Evolutionary conservation across 2,797 vertebrate genomes (phyloP).

Genomic region (Acrossocheilus wenchowensis): DNA sequence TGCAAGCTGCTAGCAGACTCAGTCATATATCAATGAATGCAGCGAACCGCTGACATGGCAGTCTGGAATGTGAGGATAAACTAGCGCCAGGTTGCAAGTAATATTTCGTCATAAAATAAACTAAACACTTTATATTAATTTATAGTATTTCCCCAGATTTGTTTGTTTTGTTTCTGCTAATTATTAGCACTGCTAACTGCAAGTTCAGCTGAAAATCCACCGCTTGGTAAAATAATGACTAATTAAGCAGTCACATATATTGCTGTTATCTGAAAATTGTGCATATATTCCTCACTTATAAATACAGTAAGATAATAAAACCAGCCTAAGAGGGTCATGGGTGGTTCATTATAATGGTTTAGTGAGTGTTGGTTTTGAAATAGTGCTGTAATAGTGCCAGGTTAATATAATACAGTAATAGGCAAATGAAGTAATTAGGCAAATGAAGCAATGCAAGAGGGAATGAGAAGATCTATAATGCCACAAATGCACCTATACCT

Average conservation of each 20-base stretch:
- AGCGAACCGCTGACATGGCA: neutral
- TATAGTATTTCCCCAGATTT: neutral
- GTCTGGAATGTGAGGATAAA: conserved; percentile 9
- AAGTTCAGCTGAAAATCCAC: neutral
- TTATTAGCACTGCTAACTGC: neutral
- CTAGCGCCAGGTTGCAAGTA: neutral
- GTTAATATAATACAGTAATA: conserved; percentile 24
- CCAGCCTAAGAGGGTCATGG: conserved; percentile 9
- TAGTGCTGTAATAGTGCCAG: neutral
- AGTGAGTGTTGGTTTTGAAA: conserved; percentile 2
- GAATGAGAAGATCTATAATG: neutral
- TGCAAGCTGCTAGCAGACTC: conserved; percentile 16
- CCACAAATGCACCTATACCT: conserved; percentile 3
- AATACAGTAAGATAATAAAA: conserved; percentile 29
- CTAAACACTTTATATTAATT: neutral
- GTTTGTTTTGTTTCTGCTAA: neutral
- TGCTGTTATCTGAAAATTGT: neutral
- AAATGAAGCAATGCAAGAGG: conserved; percentile 28
- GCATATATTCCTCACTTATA: conserved; percentile 11
- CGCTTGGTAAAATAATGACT: neutral
- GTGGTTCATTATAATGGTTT: conserved; percentile 16
- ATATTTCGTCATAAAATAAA: neutral
- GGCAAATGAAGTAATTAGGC: conserved; percentile 34
- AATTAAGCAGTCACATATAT: conserved; percentile 11
- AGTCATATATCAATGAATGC: neutral